Percentiles rank a stretch among this genome's conserved stretches.
Conservation (phyloP, 2,113 vertebrate species). For the Leucoraja erinaceus region DNA sequence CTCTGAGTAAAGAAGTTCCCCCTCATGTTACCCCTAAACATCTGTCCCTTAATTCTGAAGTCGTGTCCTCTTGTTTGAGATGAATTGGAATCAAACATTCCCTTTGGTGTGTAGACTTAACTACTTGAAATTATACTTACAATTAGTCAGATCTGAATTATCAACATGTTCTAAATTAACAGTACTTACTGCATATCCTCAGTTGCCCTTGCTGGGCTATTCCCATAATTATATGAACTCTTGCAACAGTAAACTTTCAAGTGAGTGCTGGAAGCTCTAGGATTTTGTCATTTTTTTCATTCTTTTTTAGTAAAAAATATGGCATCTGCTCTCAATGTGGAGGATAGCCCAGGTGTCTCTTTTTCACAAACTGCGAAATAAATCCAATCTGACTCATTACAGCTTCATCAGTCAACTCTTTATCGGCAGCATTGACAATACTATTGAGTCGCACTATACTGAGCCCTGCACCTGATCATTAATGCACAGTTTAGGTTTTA, state of each 20-base stretch:
- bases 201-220: neutral
- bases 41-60: too few species aligned
- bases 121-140: neutral
- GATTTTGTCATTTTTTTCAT: neutral
- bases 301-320: too few species aligned
- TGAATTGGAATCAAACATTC: neutral
- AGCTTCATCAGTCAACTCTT: too few species aligned
- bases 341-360: too few species aligned
- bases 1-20: too few species aligned
- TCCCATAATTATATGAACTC: neutral
- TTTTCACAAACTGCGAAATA: too few species aligned
- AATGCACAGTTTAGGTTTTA: too few species aligned
- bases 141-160: neutral
- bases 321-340: too few species aligned
- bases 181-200: neutral
- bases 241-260: neutral
- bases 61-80: too few species aligned
- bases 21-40: too few species aligned
- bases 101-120: neutral
- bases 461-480: too few species aligned
- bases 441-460: neutral
- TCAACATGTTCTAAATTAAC: neutral
- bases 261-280: neutral
- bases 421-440: neutral
- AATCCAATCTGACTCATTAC: too few species aligned